Conservation (phyloP, 2,113 vertebrate species). For the Pampusana beccarii region DNA sequence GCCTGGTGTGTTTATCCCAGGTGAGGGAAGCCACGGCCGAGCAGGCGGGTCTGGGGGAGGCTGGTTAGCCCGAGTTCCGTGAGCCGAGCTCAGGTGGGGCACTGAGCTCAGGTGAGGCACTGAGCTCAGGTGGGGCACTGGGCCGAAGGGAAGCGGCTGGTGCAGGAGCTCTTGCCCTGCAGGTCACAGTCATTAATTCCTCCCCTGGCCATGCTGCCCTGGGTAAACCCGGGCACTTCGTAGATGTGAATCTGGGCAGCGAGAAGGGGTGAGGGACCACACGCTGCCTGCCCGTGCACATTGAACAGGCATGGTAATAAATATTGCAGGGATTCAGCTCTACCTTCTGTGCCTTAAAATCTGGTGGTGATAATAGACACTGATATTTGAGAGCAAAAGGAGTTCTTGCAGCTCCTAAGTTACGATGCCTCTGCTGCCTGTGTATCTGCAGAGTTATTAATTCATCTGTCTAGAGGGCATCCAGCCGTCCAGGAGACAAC, state of each 20-base stretch:
- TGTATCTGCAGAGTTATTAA: not conserved
- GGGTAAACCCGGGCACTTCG: accelerated
- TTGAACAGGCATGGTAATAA: not conserved
- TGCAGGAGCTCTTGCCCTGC: not conserved
- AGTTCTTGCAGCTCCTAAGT: not conserved
- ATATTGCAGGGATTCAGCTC: not conserved
- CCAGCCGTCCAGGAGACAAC: not conserved
- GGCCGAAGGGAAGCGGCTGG: accelerated
- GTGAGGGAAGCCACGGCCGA: accelerated
- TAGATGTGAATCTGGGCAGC: accelerated
- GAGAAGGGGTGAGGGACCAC: not conserved
- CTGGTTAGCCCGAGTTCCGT: accelerated
- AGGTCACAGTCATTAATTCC: not conserved
- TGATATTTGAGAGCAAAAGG: not conserved
- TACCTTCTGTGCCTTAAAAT: not conserved
- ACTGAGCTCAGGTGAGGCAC: accelerated
- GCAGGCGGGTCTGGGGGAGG: too few species aligned
- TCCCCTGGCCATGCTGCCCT: not conserved
- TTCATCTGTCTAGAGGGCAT: not conserved
- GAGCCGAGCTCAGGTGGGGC: not conserved
- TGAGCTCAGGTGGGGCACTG: accelerated
- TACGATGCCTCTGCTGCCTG: not conserved
- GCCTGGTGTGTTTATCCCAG: too few species aligned
- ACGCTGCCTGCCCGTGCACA: accelerated
- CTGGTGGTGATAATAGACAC: not conserved